phyloP scores from a whole-genome alignment of 2,888 invertebrate species.

The Drosophila quinaria region DNA sequence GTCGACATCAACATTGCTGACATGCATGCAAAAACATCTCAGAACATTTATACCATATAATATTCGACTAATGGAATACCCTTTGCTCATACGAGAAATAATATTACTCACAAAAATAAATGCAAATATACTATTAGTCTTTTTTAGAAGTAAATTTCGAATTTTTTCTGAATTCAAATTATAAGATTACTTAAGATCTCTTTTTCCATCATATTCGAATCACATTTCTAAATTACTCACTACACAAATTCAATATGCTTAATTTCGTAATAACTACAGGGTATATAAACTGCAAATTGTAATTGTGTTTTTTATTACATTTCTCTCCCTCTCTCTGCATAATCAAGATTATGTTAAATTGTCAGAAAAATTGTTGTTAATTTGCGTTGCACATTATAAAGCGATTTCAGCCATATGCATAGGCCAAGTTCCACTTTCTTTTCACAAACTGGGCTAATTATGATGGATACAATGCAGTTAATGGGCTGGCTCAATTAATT shows the following conservation, averaged over 20 bases:
- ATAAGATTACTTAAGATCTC: neutral
- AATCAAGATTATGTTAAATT: conserved; percentile 81
- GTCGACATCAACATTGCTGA: conserved; percentile 48
- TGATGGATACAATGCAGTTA: conserved; percentile 65
- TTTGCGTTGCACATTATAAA: conserved; percentile 75
- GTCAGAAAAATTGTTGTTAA: conserved; percentile 79
- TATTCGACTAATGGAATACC: conserved; percentile 10
- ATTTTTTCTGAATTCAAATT: too few species aligned
- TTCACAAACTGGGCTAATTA: conserved; percentile 68
- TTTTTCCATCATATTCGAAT: neutral
- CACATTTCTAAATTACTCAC: neutral
- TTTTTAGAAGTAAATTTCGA: too few species aligned
- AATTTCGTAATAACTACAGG: conserved; percentile 17
- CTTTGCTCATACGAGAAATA: neutral
- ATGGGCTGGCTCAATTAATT: conserved; percentile 38
- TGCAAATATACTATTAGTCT: neutral
- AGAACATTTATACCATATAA: too few species aligned
- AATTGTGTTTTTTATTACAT: conserved; percentile 12
- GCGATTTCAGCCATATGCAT: conserved; percentile 67
- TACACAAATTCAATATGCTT: neutral
- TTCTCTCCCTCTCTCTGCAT: conserved; percentile 42
- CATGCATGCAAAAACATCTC: conserved; percentile 55
- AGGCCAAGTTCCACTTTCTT: conserved; percentile 75
- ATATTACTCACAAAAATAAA: neutral
- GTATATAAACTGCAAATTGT: conserved; percentile 48